Percentiles rank a stretch among this genome's conserved stretches.
These are phyloP conservation scores for Cherax destructor DNA, from an alignment of 1,140 invertebrate genomes.

Conservation along the genomic window DNA sequence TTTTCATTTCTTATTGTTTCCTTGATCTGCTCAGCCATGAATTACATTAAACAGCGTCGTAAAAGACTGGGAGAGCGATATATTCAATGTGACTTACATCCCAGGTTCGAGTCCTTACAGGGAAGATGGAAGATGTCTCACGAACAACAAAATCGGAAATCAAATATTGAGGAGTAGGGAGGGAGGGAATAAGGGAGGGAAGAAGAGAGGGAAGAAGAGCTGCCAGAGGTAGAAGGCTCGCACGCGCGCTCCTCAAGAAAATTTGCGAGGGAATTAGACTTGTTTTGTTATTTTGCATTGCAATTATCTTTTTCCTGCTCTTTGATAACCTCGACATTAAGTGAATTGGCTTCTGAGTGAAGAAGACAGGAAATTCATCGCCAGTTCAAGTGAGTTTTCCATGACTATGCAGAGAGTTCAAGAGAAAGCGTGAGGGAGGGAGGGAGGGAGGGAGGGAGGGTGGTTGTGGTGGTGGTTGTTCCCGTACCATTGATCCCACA, in stretches of 20 bases:
- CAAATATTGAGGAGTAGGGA: conserved; percentile 60
- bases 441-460: no score
- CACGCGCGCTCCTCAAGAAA: conserved; percentile 12
- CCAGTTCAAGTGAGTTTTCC: background rate
- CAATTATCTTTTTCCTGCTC: background rate
- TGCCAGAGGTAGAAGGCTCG: conserved; percentile 58
- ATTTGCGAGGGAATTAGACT: background rate
- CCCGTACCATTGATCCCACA: conserved; percentile 42
- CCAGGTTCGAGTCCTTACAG: background rate
- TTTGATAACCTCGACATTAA: background rate
- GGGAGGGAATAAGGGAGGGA: background rate
- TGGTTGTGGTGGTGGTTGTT: conserved; percentile 8
- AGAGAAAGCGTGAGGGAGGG: conserved; percentile 8
- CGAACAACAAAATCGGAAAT: conserved; percentile 56
- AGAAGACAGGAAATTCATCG: background rate
- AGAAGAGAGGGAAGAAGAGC: background rate
- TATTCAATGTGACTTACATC: background rate
- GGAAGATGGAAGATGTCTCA: conserved; percentile 12
- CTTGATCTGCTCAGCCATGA: background rate
- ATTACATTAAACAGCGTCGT: background rate
- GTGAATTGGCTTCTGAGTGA: background rate
- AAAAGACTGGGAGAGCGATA: background rate
- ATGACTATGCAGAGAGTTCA: background rate
- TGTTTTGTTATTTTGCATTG: background rate
- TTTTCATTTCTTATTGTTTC: background rate